Percentiles rank a stretch among this genome's conserved stretches.
Conservation (phyloP, 2,797 vertebrate genomes). For the Chiroxiphia lanceolata region DNA sequence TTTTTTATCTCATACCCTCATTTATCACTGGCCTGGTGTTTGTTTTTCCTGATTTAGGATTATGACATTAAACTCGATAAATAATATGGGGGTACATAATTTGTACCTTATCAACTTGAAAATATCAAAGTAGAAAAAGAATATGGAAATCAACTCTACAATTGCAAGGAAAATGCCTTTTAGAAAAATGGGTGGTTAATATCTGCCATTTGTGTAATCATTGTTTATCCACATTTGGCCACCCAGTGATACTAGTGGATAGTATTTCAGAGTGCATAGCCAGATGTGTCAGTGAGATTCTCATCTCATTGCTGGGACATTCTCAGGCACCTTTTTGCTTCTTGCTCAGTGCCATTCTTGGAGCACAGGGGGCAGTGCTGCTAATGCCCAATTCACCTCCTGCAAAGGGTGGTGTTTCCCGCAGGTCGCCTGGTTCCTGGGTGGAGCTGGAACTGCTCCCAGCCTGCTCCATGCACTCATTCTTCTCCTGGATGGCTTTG, state of each 20-base stretch:
- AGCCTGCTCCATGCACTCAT: fast-evolving
- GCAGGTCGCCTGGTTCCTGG: neutral
- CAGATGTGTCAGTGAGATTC: neutral
- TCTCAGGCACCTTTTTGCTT: neutral
- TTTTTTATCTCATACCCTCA: neutral
- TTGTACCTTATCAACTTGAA: neutral
- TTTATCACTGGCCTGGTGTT: neutral
- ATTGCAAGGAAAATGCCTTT: neutral
- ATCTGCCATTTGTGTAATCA: neutral
- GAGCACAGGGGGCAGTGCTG: neutral
- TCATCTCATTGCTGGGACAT: neutral
- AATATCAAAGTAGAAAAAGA: neutral
- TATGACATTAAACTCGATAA: neutral
- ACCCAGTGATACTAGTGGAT: neutral
- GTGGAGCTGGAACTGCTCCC: neutral
- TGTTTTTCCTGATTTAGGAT: neutral
- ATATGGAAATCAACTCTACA: neutral
- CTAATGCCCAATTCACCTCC: fast-evolving
- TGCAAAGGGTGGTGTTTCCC: neutral
- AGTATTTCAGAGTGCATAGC: neutral
- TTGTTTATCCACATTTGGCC: neutral
- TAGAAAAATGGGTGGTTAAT: neutral
- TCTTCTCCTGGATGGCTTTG: neutral
- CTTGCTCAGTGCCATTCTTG: neutral
- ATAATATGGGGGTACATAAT: neutral